Evolutionary conservation across 2,888 invertebrate genomes (phyloP).

Genomic region (Diploptera punctata): DNA sequence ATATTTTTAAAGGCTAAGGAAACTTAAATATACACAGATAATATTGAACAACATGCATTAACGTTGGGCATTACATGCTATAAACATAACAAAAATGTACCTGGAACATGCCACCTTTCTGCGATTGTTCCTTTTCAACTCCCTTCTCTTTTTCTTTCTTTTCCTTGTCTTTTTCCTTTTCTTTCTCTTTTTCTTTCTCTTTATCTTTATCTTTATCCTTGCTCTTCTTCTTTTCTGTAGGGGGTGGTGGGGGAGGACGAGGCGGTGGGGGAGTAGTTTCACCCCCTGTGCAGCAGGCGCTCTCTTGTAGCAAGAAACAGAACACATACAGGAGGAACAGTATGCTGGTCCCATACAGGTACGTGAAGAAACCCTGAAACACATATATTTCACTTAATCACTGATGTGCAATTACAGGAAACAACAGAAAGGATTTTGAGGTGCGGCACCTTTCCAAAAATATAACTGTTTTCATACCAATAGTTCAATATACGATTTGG

Average conservation of each 20-base stretch:
- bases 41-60: too few species aligned
- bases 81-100: too few species aligned
- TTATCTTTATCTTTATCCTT: conserved; percentile 57
- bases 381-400: not conserved
- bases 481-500: too few species aligned
- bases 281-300: conserved; percentile 79
- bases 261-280: conserved; percentile 68
- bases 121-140: conserved; percentile 60
- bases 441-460: too few species aligned
- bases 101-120: conserved; percentile 59
- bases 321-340: conserved; percentile 92
- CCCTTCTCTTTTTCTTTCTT: conserved; percentile 61
- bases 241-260: conserved; percentile 63
- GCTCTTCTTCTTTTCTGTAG: conserved; percentile 56
- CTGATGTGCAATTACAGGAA: not conserved
- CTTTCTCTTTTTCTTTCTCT: conserved; percentile 66
- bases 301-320: conserved; percentile 92
- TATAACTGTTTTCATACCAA: too few species aligned
- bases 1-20: too few species aligned
- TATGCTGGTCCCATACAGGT: conserved; percentile 92
- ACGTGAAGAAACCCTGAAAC: conserved; percentile 85
- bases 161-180: conserved; percentile 65
- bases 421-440: too few species aligned
- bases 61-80: too few species aligned
- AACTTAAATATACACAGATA: too few species aligned